Percentiles rank a stretch among this genome's conserved stretches.
Conservation (phyloP, 2,797 vertebrate species). For the Pangasius djambal region DNA sequence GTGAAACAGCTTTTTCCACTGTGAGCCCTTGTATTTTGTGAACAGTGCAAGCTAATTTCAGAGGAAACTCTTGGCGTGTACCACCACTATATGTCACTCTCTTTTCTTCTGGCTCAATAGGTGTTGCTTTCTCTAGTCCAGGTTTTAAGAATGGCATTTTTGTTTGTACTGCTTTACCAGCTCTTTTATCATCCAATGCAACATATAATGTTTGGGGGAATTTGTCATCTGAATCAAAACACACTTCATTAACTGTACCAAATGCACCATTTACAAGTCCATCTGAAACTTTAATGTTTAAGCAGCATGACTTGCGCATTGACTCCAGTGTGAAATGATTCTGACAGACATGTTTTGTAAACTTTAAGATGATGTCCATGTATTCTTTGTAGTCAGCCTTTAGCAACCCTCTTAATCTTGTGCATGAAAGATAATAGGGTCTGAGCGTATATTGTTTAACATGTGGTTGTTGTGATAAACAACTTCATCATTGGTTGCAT, state of each 20-base stretch:
- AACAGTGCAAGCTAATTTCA: background rate
- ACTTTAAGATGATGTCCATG: constrained; percentile 21
- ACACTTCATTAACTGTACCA: constrained; percentile 8
- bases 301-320: constrained; percentile 42
- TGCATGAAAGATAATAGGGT: constrained; percentile 33
- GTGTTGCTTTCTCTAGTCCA: constrained; percentile 13
- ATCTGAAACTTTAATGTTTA: constrained; percentile 48
- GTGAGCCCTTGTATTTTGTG: background rate
- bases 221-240: background rate
- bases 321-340: constrained; percentile 28
- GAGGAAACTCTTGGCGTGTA: background rate
- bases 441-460: constrained; percentile 22
- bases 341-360: constrained; percentile 33
- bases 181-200: constrained; percentile 3
- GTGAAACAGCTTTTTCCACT: too few relatives aligned
- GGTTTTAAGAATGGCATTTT: constrained; percentile 3
- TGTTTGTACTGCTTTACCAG: too few relatives aligned
- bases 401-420: constrained; percentile 31
- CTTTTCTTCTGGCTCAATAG: constrained; percentile 8
- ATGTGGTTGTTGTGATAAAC: constrained; percentile 24
- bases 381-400: constrained; percentile 39
- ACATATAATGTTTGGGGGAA: constrained; percentile 26
- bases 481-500: constrained; percentile 35
- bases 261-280: constrained; percentile 41
- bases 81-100: background rate